Evolutionary conservation across 2,113 vertebrate genomes (phyloP), one percentile per base, ranked within the genome.

Genomic region (Saccopteryx leptura): DNA sequence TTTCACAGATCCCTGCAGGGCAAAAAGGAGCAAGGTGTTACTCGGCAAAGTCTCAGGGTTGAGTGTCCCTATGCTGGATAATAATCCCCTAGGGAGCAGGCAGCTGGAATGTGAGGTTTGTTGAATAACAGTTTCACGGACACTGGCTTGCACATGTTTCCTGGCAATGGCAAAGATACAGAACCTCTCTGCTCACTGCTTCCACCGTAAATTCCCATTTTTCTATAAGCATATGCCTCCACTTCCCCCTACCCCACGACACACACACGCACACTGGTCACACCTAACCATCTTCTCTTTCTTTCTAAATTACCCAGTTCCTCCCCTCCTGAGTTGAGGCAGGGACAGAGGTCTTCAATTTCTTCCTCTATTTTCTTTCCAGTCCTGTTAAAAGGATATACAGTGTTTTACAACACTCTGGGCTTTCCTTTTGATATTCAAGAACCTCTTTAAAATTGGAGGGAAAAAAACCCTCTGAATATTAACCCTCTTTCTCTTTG

Each of bases 401-500:
- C 18, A 76, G 39, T 78, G 75, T 13, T 89, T 50, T 79, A 71
- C 23, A 82, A 21, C 1, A 4, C 69, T 52, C 21, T 12, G 39
- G 12, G 61, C 24, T 95, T 93, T 81, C 39, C 26, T 71, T 58
- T 94, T 78, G 39, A 78, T 81, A 78, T 10, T 86, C 9, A 31
- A 58, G 26, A 78, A 14, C 15, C 65, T 83, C 28, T 66, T 78
- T 82, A 54, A 72, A 94, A 90, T 28, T 50, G 17, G 46, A 87
- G 84, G 79, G 63, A 18, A 82, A 86, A 61, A 75, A 39, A 10
- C 5, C 8, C n/a, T 15, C 23, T 3, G 14, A 90, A 48, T 65
- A 69, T 69, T 81, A 76, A 54, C n/a, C 65, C 81, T 71, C 15
- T 93, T 80, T 61, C 14, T 88, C 31, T 91, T 83, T 89, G 54